Base-by-base conservation (phyloP, 2,888 invertebrate species). In the Platycheirus rosarum region DNA sequence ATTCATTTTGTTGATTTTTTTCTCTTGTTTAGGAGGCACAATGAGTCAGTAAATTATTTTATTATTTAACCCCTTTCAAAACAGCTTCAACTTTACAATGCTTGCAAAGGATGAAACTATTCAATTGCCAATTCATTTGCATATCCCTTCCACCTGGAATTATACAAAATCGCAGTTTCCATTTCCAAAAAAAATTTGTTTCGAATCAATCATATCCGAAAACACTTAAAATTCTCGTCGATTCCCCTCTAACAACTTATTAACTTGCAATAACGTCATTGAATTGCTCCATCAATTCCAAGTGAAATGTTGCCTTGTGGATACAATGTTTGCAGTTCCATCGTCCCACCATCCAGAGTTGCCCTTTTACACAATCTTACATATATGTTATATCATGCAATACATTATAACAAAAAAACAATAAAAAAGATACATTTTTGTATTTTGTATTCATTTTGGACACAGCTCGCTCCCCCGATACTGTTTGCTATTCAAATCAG, bases 401-500 rank as follows among this genome's bases (percentile, higher is more conserved):
- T 37, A 48, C n/a, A n/a, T n/a, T 37, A 46, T 16, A 20, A 26
- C 40, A 48, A 42, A 42, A 57, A 26, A 16, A 48, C 32, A 60
- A 53, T 13, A 14, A 57, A 13, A 29, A 70, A 57, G 62, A 62
- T 66, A 42, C 66, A 66, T 76, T 37, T 75, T 60, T 51, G 1
- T 20, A 4, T 35, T 65, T 73, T 40, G 20, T 53, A 71, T 62
- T 71, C 51, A 55, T 55, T 37, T 32, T 8, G n/a, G 2, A 32
- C 60, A 7, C 13, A 3, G 14, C 42, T 42, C 11, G 44, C 57
- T 57, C 57, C 55, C 35, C 32, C 40, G 60, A 65, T 42, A 57
- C 62, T 76, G 53, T 77, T 82, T 82, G 62, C 68, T 82, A 82
- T 82, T 82, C 82, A 82, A 82, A 82, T 73, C 82, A 68, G 66